Evolutionary conservation across 2,888 invertebrate genomes (phyloP).

Genomic region (Carpatolechia fugitivella): DNA sequence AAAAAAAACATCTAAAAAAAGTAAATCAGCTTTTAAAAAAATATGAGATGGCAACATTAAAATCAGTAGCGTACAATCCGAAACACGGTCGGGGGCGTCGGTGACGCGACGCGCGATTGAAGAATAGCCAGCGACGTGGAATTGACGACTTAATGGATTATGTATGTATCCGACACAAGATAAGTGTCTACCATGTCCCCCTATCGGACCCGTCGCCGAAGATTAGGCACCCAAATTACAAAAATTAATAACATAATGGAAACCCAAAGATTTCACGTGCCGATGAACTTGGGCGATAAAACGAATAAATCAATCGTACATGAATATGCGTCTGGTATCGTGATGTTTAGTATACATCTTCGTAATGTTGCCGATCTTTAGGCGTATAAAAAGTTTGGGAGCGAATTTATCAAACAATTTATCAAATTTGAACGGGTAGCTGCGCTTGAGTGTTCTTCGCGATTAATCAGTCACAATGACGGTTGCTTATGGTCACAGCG

Average conservation of each 20-base stretch:
- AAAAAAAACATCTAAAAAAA: too few species aligned
- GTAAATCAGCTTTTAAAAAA: not conserved
- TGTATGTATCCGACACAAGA: slow-evolving; percentile 76
- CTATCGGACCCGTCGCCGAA: slow-evolving; percentile 64
- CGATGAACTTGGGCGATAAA: slow-evolving; percentile 55
- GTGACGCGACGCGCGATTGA: slow-evolving; percentile 68
- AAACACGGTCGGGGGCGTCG: slow-evolving; percentile 59
- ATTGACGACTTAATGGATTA: slow-evolving; percentile 80
- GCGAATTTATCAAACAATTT: not conserved
- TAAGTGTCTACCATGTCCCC: slow-evolving; percentile 62
- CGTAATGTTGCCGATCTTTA: not conserved
- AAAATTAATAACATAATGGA: slow-evolving; percentile 75
- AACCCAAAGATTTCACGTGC: slow-evolving; percentile 61
- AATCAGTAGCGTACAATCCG: slow-evolving; percentile 71
- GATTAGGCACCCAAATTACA: slow-evolving; percentile 73
- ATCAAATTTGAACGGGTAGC: not conserved
- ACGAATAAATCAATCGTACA: slow-evolving; percentile 37
- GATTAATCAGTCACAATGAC: too few species aligned
- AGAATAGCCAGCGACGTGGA: slow-evolving; percentile 76
- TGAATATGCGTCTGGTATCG: slow-evolving; percentile 32
- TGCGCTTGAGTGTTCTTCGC: not conserved
- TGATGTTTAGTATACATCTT: slow-evolving; percentile 35
- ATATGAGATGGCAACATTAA: not conserved
- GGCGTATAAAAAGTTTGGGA: not conserved
- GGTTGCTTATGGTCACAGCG: too few species aligned